These are phyloP conservation scores for Mesoclemmys tuberculata DNA, from an alignment of 2,113 vertebrate species.

Conservation along the genomic window DNA sequence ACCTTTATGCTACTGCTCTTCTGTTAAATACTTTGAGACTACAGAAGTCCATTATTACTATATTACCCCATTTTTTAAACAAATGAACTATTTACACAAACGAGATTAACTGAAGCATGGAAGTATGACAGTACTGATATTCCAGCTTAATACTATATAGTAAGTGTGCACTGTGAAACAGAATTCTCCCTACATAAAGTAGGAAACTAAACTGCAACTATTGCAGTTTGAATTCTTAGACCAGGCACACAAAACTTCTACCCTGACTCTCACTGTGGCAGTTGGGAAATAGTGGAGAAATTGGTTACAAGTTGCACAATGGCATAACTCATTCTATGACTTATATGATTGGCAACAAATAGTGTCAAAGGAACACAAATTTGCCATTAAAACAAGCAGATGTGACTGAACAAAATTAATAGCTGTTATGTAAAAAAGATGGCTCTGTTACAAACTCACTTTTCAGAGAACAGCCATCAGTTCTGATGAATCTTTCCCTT, in stretches of 20 bases:
- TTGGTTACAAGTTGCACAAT: constrained; percentile 9
- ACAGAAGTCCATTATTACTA: not conserved
- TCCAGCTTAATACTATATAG: not conserved
- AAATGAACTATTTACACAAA: not conserved
- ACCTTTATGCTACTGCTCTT: not conserved
- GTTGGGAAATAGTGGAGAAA: not conserved
- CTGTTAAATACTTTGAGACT: not conserved
- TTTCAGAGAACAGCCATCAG: not conserved
- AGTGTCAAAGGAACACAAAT: not conserved
- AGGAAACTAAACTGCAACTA: not conserved
- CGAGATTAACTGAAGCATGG: not conserved
- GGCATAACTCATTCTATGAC: not conserved
- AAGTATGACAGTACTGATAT: not conserved
- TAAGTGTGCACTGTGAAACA: not conserved
- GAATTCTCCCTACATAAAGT: not conserved
- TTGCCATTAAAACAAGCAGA: not conserved
- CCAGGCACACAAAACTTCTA: not conserved
- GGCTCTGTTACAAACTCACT: not conserved
- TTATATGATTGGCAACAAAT: not conserved
- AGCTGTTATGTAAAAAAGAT: not conserved
- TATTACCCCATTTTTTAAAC: not conserved
- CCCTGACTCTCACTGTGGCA: not conserved
- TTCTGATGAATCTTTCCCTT: not conserved
- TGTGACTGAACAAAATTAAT: no score
- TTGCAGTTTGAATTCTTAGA: not conserved